Evolutionary conservation across 2,113 vertebrate genomes (phyloP), one percentile per base, ranked within the genome.

Genomic region (Labeo catla): DNA sequence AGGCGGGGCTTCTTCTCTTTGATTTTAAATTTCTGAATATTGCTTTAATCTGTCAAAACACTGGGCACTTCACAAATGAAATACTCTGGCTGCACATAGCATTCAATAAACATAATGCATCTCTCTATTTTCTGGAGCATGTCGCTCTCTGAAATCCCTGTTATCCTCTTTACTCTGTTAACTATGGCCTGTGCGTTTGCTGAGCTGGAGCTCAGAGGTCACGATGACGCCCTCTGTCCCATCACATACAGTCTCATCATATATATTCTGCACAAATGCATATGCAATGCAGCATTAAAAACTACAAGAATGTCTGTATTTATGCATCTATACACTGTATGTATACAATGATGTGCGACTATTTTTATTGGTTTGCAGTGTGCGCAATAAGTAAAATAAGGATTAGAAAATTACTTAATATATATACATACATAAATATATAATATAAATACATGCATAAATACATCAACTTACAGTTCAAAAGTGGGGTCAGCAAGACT

Each of bases 121-220:
- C 36, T 77, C 19, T 16, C 13, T 77, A 50, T 77, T 77, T 77
- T 77, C 49, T 54, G 50, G 76, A 77, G 49, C 76, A 54, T 77
- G 28, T 77, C 76, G 34, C 28, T 28, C 4, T 77, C 50, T 77
- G 23, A 77, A 77, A 77, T 77, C 74, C 74, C 49, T 36, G 49
- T 77, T 77, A 52, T 54, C 49, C 76, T 77, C 76, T 77, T 77
- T 43, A 36, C 68, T 72, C 68, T 72, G 68, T 72, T 77, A 77
- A 77, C 49, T 54, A 52, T 77, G 16, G n/a, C 23, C 49, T 34
- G 23, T 76, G 66, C 39, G 21, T 54, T 54, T 34, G 13, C 23
- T 4, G 13, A 52, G 76, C 23, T 28, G 28, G 28, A 28, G 28
- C 28, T 28, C 28, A 28, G 49, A 34, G 49, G 13, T 52, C 47